Conservation (phyloP, 1,140 invertebrate genomes). For the Pygmarrhopalites habei region DNA sequence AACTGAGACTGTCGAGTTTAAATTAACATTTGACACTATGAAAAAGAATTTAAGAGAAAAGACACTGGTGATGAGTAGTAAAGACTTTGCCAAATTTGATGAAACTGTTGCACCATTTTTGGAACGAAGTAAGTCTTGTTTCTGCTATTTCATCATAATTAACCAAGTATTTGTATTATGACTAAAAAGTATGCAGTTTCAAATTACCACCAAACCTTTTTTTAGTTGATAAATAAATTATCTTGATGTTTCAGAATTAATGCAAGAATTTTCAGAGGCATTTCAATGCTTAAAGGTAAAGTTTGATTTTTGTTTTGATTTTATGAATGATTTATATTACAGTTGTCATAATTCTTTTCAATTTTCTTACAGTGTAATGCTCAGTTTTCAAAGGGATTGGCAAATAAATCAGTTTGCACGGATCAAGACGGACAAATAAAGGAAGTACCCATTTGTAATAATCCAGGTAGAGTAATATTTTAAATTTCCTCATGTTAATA, state of each 20-base stretch:
- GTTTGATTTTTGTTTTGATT: no score
- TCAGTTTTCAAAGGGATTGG: slow-evolving; percentile 30
- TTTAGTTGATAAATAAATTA: no score
- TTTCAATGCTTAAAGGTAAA: slow-evolving; percentile 31
- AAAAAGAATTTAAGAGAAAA: slow-evolving; percentile 26
- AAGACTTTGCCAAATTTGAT: slow-evolving; percentile 28
- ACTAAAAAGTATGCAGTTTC: no score
- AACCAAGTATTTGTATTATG: no score
- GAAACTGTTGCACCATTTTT: slow-evolving; percentile 21
- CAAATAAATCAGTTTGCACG: slow-evolving; percentile 20
- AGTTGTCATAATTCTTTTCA: no score
- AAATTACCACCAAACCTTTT: no score
- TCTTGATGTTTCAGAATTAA: no score
- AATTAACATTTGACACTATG: slow-evolving; percentile 29
- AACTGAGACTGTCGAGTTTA: slow-evolving; percentile 35
- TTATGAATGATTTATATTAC: no score
- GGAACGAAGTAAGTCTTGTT: no score
- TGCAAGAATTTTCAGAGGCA: slow-evolving; percentile 34
- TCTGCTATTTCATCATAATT: no score
- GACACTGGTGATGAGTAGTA: slow-evolving; percentile 27
- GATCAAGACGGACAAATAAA: slow-evolving; percentile 17
- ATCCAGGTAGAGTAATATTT: no score
- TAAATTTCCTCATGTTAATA: no score
- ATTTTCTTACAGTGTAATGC: slow-evolving; percentile 31
- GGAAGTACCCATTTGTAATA: slow-evolving; percentile 31